These are phyloP conservation scores for Stomatorhinus ivindoensis DNA, from an alignment of 2,113 vertebrate species.

Conservation along the genomic window DNA sequence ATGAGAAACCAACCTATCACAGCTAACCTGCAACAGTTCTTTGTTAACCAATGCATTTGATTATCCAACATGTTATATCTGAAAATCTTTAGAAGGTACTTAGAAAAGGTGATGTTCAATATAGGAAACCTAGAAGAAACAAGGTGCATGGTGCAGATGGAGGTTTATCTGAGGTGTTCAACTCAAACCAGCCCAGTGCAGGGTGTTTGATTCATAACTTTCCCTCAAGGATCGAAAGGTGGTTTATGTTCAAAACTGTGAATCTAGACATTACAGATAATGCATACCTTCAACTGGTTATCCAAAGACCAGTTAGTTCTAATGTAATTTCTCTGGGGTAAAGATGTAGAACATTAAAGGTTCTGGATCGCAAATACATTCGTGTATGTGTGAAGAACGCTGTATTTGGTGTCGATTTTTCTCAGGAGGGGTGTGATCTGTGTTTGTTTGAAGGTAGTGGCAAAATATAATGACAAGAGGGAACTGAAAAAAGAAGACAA, in stretches of 20 bases:
- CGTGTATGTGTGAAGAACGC: neutral
- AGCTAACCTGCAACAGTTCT: neutral
- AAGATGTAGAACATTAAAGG: neutral
- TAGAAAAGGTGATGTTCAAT: neutral
- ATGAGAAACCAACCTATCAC: neutral
- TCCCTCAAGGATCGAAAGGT: neutral
- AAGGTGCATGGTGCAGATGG: neutral
- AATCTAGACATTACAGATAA: neutral
- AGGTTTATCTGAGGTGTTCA: neutral
- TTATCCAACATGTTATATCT: neutral
- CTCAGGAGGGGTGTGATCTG: neutral
- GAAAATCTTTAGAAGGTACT: neutral
- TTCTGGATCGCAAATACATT: neutral
- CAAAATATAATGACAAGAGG: neutral
- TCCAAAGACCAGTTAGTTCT: neutral
- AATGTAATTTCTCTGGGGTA: neutral
- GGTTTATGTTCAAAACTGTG: neutral
- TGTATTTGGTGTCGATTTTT: neutral
- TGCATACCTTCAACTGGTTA: neutral
- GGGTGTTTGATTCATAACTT: neutral
- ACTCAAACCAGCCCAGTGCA: neutral
- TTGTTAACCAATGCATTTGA: neutral
- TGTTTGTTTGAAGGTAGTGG: neutral
- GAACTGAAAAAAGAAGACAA: neutral
- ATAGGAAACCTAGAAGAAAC: neutral